These are phyloP conservation scores for Mus pahari DNA, from an alignment of 2,113 vertebrate genomes.

Conservation along the genomic window DNA sequence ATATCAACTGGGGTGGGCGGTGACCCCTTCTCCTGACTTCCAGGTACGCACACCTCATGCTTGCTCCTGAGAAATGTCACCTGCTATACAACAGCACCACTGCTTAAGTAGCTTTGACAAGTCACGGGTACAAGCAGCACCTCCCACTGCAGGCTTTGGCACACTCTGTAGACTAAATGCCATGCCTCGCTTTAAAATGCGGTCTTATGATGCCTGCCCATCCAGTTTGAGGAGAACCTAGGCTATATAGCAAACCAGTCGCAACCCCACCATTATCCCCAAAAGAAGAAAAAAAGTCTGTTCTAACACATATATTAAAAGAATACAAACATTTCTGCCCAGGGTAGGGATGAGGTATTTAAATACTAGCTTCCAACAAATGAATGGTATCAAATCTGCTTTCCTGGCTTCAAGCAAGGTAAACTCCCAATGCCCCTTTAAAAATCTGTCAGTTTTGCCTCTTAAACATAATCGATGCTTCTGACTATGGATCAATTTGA, in stretches of 20 bases:
- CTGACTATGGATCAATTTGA: slow-evolving; percentile 2
- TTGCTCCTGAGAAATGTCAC: not conserved
- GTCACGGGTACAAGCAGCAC: not conserved
- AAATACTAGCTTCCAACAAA: slow-evolving; percentile 11
- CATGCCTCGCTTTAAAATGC: not conserved
- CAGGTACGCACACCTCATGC: not conserved
- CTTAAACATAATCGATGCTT: slow-evolving; percentile 29
- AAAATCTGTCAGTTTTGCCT: slow-evolving; percentile 30
- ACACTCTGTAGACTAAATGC: not conserved
- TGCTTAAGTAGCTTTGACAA: not conserved
- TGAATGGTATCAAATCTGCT: slow-evolving; percentile 33
- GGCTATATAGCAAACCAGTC: not conserved
- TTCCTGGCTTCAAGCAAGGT: slow-evolving; percentile 16
- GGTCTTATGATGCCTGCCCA: not conserved
- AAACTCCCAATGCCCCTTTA: slow-evolving; percentile 21
- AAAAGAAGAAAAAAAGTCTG: not conserved
- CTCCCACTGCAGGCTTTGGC: not conserved
- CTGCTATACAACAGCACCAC: not conserved
- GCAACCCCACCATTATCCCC: not conserved
- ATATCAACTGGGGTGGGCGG: not conserved
- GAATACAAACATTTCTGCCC: not conserved
- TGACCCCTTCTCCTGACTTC: not conserved
- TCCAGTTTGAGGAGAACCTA: not conserved
- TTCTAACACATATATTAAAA: slow-evolving; percentile 35
- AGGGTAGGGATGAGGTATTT: not conserved